A percentile compares a stretch with the other conserved stretches of the same genome.
Evolutionary conservation across 2,888 invertebrate species (phyloP).

Genomic region (Trilocha varians): DNA sequence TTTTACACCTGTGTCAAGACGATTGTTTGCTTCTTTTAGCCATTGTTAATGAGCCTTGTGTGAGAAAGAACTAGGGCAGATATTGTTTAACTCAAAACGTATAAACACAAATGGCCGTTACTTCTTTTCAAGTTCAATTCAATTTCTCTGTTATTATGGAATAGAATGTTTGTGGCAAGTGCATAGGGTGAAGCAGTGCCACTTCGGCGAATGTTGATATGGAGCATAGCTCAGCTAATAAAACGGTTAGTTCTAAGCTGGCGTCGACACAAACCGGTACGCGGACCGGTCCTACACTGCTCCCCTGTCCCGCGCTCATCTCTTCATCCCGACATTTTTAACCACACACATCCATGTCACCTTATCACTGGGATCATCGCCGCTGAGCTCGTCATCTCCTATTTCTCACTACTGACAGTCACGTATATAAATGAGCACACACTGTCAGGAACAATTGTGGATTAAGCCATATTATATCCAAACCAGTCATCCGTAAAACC

Average conservation of each 20-base stretch:
- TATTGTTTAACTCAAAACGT: constrained; percentile 17
- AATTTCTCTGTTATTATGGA: neutral
- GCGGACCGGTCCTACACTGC: constrained; percentile 51
- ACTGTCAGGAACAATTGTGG: neutral
- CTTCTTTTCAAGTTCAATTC: neutral
- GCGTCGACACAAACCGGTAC: constrained; percentile 64
- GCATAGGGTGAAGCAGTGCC: neutral
- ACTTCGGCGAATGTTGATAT: constrained; percentile 20
- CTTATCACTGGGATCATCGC: constrained; percentile 54
- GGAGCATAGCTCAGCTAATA: constrained; percentile 66
- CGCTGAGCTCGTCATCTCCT: constrained; percentile 59
- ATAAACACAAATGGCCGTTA: constrained; percentile 8
- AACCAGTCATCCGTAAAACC: too few relatives aligned
- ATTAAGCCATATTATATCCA: neutral
- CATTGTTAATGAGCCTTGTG: constrained; percentile 20
- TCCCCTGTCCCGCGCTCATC: constrained; percentile 30
- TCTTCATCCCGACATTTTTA: constrained; percentile 43
- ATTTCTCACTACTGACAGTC: constrained; percentile 39
- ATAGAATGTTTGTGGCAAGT: neutral
- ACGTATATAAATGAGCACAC: constrained; percentile 19
- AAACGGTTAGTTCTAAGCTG: constrained; percentile 66
- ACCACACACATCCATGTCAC: constrained; percentile 64
- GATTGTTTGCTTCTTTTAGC: constrained; percentile 39
- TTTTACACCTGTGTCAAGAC: constrained; percentile 60
- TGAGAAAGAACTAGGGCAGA: constrained; percentile 25